Evolutionary conservation across 2,113 vertebrate genomes (phyloP), one percentile per base, ranked within the genome.

Genomic region (Ammodytes dubius): DNA sequence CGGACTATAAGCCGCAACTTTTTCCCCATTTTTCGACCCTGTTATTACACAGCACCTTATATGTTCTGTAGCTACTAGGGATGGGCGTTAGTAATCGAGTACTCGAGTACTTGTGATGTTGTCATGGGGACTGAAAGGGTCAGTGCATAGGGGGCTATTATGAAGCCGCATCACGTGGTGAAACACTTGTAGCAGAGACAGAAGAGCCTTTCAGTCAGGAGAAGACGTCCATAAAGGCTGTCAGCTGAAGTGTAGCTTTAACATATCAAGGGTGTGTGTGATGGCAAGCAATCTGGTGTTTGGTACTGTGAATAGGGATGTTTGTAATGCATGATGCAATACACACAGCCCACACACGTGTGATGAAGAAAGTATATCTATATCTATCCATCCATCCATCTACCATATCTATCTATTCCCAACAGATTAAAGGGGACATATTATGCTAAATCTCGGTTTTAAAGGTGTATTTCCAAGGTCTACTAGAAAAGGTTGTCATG

Each of bases 71-170:
- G 27, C 27, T 27, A 27, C 27, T 27, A 27, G 27, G 27, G 27
- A 27, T 27, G 27, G 27, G 27, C 27, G 27, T 27, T 27, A 27
- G 27, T 27, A 27, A 2, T 27, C 27, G 27, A 27, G 27, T 27
- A 27, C 27, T 27, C 27, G 27, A 27, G 27, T 27, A 27, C 27
- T 27, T 27, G 27, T 27, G 27, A 27, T 27, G 63, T 74, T 19
- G 64, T 69, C 74, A 77, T 77, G 81, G 74, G 3, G 52, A 72
- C 74, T 46, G 67, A 54, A 5, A 50, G 56, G 56, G 42, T 65
- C 49, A 15, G 71, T 1, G 4, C 39, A 59, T 2, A 9, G 11
- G 14, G 13, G 35, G 27, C 35, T 43, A 8, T 77, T 77, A 58
- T 64, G 49, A 56, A 60, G 68, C 50, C 2, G 37, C 35, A 43